Conservation (phyloP, 2,113 vertebrate species). For the Monarcha castaneiventris region DNA sequence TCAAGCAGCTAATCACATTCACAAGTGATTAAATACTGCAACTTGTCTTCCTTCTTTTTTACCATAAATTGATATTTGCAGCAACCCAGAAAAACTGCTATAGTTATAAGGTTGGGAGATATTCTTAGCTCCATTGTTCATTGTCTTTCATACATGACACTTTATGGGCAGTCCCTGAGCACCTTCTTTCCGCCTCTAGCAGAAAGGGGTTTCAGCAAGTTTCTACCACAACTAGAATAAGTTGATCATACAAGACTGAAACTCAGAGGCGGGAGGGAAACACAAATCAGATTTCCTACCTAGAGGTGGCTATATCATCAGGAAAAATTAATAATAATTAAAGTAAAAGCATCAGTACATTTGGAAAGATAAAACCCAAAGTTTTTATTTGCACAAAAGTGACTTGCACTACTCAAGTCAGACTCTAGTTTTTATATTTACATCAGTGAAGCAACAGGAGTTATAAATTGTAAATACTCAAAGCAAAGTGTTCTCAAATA, state of each 20-base stretch:
- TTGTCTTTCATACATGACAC: neutral
- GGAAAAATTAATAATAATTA: neutral
- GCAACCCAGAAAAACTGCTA: neutral
- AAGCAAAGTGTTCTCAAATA: conserved; percentile 11
- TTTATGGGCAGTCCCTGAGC: neutral
- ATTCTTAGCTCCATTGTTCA: conserved; percentile 15
- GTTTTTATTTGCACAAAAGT: neutral
- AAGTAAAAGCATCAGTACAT: neutral
- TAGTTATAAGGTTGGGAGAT: neutral
- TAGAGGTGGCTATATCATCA: neutral
- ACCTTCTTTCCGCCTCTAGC: neutral
- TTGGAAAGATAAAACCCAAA: neutral
- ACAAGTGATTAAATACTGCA: conserved; percentile 32
- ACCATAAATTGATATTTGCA: conserved; percentile 10
- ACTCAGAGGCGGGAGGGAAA: neutral
- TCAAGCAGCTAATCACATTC: conserved; percentile 7
- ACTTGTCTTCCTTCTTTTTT: conserved; percentile 6
- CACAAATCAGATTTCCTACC: neutral
- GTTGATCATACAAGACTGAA: neutral
- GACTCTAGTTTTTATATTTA: neutral
- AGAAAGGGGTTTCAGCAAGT: neutral
- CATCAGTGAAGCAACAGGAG: neutral
- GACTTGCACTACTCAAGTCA: neutral
- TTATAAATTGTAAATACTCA: neutral
- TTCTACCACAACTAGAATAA: neutral